These are phyloP conservation scores for Chrysochloris asiatica DNA, from an alignment of 2,113 vertebrate species.

Conservation along the genomic window DNA sequence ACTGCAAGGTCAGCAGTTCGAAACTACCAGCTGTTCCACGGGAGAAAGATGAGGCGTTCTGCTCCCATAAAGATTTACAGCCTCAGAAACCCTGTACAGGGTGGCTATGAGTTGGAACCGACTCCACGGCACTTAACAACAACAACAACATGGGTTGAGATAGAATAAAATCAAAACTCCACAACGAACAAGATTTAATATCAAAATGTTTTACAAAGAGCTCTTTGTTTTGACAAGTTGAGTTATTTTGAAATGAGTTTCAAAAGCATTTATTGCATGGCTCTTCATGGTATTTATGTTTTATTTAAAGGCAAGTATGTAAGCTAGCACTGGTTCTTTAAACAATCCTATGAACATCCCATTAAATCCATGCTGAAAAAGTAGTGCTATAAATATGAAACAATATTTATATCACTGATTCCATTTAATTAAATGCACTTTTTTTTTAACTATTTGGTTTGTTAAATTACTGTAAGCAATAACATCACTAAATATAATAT, in stretches of 20 bases:
- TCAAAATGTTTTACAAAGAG: neutral
- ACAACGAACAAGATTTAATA: neutral
- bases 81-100: no score
- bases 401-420: neutral
- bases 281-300: neutral
- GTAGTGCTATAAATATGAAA: neutral
- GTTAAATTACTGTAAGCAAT: neutral
- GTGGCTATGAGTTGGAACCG: no score
- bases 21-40: no score
- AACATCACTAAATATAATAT: neutral
- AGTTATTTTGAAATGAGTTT: neutral
- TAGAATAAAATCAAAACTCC: no score
- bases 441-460: conserved; percentile 21
- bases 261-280: neutral
- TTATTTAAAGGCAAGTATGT: neutral
- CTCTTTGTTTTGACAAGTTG: neutral
- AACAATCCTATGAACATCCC: neutral
- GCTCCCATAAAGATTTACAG: no score
- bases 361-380: neutral
- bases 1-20: no score
- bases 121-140: no score
- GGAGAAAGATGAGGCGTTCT: no score
- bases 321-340: neutral
- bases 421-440: neutral
- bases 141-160: neutral